These are phyloP conservation scores for Desmodus rotundus DNA, from an alignment of 2,113 vertebrate species.

Conservation along the genomic window DNA sequence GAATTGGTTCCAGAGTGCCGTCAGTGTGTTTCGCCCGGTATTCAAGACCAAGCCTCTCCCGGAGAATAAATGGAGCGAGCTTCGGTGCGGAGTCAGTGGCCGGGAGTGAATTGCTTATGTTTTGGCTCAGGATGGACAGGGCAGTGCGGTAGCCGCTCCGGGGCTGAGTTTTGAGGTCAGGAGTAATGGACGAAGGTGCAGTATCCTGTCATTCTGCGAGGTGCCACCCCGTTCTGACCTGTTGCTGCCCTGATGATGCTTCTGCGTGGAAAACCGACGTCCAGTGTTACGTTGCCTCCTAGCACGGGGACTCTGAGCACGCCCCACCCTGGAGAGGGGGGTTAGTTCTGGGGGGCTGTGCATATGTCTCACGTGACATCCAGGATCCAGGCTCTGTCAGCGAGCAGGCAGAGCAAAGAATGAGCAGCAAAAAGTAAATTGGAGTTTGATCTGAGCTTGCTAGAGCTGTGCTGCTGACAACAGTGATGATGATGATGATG, in stretches of 20 bases:
- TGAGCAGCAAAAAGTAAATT: neutral
- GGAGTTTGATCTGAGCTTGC: neutral
- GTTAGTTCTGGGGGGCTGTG: neutral
- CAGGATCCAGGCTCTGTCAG: neutral
- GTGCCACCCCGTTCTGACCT: neutral
- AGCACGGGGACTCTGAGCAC: neutral
- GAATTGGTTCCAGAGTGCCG: neutral
- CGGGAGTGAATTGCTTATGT: neutral
- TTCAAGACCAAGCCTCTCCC: conserved; percentile 14
- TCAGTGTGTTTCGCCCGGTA: neutral
- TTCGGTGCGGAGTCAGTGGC: neutral
- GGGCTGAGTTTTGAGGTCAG: neutral
- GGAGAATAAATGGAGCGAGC: neutral
- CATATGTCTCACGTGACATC: neutral
- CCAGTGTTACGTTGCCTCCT: neutral
- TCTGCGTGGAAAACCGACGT: neutral
- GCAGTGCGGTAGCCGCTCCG: neutral
- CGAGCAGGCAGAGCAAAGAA: conserved; percentile 17
- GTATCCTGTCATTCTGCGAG: neutral
- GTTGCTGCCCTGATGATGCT: neutral
- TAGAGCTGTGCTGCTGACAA: neutral
- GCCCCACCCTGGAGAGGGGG: neutral
- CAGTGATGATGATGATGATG: neutral
- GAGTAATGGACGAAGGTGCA: neutral
- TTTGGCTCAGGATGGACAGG: neutral